phyloP scores from a whole-genome alignment of 2,113 vertebrate genomes.

The Chlamydotis undulata region DNA sequence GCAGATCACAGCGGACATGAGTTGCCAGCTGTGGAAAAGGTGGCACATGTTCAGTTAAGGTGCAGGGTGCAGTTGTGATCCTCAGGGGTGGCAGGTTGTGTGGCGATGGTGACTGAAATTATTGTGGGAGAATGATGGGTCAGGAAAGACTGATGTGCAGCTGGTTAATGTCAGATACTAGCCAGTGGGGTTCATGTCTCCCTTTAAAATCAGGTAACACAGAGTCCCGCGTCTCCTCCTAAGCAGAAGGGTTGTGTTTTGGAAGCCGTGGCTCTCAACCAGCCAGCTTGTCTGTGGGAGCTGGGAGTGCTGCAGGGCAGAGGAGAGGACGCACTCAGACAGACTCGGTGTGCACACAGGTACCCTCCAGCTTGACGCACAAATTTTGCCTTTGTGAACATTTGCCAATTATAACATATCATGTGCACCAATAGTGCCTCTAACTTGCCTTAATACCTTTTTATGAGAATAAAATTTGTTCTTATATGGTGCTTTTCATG shows the following conservation, averaged over 20 bases:
- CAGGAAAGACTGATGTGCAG: neutral
- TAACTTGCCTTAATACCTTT: slow-evolving; percentile 39
- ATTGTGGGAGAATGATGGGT: neutral
- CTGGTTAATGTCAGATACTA: neutral
- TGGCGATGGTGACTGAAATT: neutral
- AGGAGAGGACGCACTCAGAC: neutral
- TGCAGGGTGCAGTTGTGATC: neutral
- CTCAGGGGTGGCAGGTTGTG: neutral
- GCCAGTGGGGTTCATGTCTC: neutral
- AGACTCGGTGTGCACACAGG: neutral
- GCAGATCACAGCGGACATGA: neutral
- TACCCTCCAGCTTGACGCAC: neutral
- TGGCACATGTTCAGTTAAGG: neutral
- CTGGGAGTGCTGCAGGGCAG: neutral
- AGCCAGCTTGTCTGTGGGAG: neutral
- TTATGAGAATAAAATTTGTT: slow-evolving; percentile 18
- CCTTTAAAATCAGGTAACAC: neutral
- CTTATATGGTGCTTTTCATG: neutral
- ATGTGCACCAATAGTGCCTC: neutral
- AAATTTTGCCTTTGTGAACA: neutral
- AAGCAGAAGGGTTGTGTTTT: neutral
- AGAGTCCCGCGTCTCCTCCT: neutral
- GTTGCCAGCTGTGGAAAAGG: neutral
- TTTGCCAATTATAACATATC: neutral
- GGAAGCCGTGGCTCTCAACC: neutral